Percentiles rank a stretch among this genome's conserved stretches.
phyloP scores from a whole-genome alignment of 1,140 invertebrate species.

The Drusus annulatus region DNA sequence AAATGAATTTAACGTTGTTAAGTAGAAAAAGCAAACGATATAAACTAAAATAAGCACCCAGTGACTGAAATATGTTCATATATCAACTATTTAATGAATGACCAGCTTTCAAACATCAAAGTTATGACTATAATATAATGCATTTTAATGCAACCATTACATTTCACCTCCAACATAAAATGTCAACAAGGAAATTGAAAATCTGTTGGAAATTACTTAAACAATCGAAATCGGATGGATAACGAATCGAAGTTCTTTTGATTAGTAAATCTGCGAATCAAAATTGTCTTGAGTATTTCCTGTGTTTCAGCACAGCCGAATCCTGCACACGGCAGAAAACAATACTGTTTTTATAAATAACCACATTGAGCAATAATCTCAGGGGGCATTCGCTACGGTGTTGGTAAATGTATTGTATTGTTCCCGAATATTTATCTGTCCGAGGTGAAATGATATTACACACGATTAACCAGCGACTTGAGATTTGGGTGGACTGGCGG shows the following conservation, averaged over 20 bases:
- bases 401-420: conserved; percentile 10
- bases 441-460: conserved; percentile 13
- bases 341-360: conserved; percentile 26
- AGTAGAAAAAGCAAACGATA: too few relatives aligned
- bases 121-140: too few relatives aligned
- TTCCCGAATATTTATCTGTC: background rate
- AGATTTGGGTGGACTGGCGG: background rate
- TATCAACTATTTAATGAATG: too few relatives aligned
- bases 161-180: too few relatives aligned
- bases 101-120: too few relatives aligned
- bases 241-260: background rate
- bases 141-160: too few relatives aligned
- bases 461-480: background rate
- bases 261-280: background rate
- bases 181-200: too few relatives aligned
- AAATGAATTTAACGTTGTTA: too few relatives aligned
- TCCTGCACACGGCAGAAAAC: conserved; percentile 22
- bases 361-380: background rate
- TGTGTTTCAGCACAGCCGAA: conserved; percentile 7
- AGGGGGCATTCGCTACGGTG: background rate
- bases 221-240: too few relatives aligned
- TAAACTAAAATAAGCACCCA: too few relatives aligned
- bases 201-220: too few relatives aligned
- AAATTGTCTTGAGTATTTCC: conserved; percentile 12
- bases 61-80: too few relatives aligned